Conservation (phyloP, 2,797 vertebrate species). For the Zenarchopterus dispar region DNA sequence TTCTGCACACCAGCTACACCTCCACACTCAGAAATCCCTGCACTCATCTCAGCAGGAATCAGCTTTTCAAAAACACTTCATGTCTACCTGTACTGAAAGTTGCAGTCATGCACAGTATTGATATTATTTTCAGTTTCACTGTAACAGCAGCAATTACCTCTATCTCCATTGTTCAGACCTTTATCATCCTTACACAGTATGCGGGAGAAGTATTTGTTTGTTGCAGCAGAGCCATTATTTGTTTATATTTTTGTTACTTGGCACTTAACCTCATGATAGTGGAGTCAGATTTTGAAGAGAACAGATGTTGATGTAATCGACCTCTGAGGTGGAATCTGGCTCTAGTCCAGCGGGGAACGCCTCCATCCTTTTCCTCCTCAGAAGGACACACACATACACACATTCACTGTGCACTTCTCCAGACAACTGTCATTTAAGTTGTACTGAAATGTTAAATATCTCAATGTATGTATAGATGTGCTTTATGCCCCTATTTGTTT, state of each 20-base stretch:
- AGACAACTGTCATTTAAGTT: slow-evolving; percentile 62
- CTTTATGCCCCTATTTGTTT: slow-evolving; percentile 58
- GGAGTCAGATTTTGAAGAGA: slow-evolving; percentile 58
- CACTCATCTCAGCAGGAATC: slow-evolving; percentile 24
- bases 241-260: slow-evolving; percentile 73
- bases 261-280: slow-evolving; percentile 80
- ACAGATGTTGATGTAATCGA: slow-evolving; percentile 39
- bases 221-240: slow-evolving; percentile 64
- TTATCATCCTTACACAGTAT: slow-evolving; percentile 26
- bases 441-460: slow-evolving; percentile 61
- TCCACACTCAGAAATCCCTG: slow-evolving; percentile 49
- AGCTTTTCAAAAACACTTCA: slow-evolving; percentile 63
- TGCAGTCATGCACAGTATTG: slow-evolving; percentile 80
- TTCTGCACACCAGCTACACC: slow-evolving; percentile 64
- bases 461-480: slow-evolving; percentile 60
- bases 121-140: slow-evolving; percentile 44
- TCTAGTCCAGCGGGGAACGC: slow-evolving; percentile 29
- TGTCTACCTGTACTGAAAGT: slow-evolving; percentile 70
- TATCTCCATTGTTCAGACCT: slow-evolving; percentile 50
- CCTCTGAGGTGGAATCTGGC: slow-evolving; percentile 53
- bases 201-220: slow-evolving; percentile 39
- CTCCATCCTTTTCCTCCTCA: slow-evolving; percentile 33
- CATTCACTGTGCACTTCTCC: slow-evolving; percentile 67
- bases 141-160: slow-evolving; percentile 68
- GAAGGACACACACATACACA: slow-evolving; percentile 47